phyloP scores from a whole-genome alignment of 2,888 invertebrate species.

The Nemoura dubitans region DNA sequence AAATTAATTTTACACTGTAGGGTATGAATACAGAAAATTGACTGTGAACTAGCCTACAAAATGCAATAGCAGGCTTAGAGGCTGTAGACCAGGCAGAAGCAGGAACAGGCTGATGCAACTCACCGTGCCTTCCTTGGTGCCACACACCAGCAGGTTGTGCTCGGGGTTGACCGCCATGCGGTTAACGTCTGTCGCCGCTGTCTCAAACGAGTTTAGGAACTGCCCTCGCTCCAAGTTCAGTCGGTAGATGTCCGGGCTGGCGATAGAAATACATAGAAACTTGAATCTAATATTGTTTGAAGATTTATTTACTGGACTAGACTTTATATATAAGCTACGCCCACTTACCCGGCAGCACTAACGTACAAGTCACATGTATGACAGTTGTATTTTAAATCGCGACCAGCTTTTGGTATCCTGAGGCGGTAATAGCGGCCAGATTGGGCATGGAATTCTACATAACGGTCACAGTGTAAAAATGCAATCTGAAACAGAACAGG shows the following conservation, averaged over 20 bases:
- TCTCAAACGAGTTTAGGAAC: constrained; percentile 85
- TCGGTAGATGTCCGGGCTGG: constrained; percentile 87
- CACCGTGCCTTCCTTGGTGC: constrained; percentile 82
- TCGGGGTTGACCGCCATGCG: constrained; percentile 86
- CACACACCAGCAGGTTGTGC: constrained; percentile 87
- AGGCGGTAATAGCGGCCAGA: constrained; percentile 91
- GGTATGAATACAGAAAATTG: no score
- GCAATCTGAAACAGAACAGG: constrained; percentile 71
- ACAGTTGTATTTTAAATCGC: constrained; percentile 91
- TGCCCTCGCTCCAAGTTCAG: constrained; percentile 95
- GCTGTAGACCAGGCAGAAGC: no score
- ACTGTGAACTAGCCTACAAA: no score
- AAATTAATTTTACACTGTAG: no score
- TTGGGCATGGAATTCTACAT: constrained; percentile 94
- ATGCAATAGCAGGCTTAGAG: no score
- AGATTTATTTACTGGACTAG: not conserved
- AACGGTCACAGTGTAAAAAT: constrained; percentile 89
- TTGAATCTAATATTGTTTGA: not conserved
- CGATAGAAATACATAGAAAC: constrained; percentile 52
- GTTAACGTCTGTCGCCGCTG: constrained; percentile 80
- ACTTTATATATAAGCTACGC: not conserved
- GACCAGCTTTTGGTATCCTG: constrained; percentile 93
- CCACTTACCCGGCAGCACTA: constrained; percentile 82
- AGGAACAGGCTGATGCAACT: no score
- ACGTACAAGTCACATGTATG: constrained; percentile 92